Evolutionary conservation across 1,140 invertebrate species (phyloP).

Genomic region (Chrysomallon squamiferum): DNA sequence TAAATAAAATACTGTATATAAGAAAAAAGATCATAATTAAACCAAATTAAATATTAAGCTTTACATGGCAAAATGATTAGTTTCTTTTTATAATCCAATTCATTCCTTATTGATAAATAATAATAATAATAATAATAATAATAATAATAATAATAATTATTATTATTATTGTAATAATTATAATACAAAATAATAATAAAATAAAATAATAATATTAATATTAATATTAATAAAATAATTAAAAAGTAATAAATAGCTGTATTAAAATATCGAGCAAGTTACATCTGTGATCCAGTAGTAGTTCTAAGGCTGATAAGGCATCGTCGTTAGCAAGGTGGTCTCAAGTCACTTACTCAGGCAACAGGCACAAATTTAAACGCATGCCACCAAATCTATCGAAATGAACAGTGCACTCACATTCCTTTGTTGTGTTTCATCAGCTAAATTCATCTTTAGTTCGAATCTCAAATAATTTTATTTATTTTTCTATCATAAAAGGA

Average conservation of each 20-base stretch:
- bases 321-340: too few relatives aligned
- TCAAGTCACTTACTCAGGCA: too few relatives aligned
- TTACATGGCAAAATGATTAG: background rate
- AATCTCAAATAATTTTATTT: background rate
- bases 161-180: background rate
- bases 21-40: background rate
- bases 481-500: background rate
- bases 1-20: conserved; percentile 5
- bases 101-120: background rate
- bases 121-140: background rate
- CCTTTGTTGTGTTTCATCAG: conserved; percentile 1
- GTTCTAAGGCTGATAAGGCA: too few relatives aligned
- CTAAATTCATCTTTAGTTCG: background rate
- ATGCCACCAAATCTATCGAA: too few relatives aligned
- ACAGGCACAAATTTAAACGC: too few relatives aligned
- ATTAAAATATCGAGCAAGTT: too few relatives aligned
- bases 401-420: background rate
- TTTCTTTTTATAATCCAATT: background rate
- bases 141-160: background rate
- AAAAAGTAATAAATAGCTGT: too few relatives aligned
- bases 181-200: background rate
- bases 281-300: too few relatives aligned
- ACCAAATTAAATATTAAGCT: background rate
- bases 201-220: too few relatives aligned
- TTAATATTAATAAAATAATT: too few relatives aligned